Conservation (phyloP, 2,888 invertebrate genomes). For the Mantis religiosa region DNA sequence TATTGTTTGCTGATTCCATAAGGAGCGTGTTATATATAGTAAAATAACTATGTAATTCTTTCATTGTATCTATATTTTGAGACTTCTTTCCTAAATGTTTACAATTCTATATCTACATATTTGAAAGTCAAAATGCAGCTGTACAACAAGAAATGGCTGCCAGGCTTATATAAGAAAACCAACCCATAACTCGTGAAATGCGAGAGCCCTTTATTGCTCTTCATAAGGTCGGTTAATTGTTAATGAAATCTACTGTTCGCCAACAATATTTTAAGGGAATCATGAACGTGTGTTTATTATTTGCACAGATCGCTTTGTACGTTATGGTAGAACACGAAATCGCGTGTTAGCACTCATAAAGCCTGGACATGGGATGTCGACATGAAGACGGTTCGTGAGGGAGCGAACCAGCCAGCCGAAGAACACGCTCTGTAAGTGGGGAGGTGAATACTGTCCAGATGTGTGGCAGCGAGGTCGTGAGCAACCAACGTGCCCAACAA, state of each 20-base stretch:
- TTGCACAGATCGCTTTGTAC: background rate
- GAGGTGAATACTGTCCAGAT: background rate
- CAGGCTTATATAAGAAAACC: no score
- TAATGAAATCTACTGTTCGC: background rate
- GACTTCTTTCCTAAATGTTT: no score
- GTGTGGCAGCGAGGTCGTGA: background rate
- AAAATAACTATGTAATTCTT: no score
- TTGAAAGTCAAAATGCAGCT: no score
- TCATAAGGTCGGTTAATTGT: background rate
- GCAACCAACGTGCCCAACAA: background rate
- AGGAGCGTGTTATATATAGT: no score
- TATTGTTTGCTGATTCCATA: no score
- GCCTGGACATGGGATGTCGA: background rate
- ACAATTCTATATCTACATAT: no score
- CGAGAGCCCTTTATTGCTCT: background rate
- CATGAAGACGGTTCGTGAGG: background rate
- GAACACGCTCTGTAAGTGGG: background rate
- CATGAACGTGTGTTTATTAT: background rate
- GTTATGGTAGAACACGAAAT: background rate
- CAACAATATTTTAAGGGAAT: background rate
- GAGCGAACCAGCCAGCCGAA: background rate
- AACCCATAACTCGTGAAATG: no score
- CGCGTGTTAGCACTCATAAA: background rate
- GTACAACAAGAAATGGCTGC: no score
- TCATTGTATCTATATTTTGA: no score